Evolutionary conservation across 2,113 vertebrate genomes (phyloP).

Genomic region (Pituophis catenifer): DNA sequence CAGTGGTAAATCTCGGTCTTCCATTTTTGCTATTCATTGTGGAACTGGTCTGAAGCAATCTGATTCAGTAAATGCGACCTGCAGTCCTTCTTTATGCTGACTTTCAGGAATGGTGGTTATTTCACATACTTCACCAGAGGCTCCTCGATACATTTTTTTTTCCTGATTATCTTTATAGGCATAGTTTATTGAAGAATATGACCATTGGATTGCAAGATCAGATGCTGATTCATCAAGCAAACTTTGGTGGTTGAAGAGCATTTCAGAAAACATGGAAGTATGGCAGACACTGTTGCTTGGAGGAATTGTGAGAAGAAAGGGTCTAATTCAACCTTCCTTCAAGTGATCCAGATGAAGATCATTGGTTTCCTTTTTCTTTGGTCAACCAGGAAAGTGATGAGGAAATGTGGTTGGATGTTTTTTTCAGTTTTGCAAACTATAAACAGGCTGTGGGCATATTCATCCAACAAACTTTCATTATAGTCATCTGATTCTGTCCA

Average conservation of each 20-base stretch:
- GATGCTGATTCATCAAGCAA: neutral
- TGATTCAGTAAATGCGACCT: neutral
- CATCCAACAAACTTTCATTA: neutral
- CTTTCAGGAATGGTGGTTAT: neutral
- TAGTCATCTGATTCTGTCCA: neutral
- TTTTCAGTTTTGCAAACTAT: neutral
- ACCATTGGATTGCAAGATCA: neutral
- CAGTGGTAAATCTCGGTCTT: neutral
- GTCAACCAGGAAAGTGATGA: neutral
- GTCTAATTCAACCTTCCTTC: neutral
- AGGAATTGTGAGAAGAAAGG: neutral
- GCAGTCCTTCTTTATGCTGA: neutral
- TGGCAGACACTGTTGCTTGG: neutral
- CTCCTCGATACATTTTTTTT: neutral
- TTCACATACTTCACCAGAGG: neutral
- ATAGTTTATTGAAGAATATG: neutral
- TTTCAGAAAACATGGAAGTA: neutral
- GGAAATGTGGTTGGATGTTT: neutral
- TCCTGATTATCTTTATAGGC: neutral
- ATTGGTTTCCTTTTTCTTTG: neutral
- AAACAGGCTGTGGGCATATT: neutral
- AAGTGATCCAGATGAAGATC: neutral
- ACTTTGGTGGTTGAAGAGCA: neutral
- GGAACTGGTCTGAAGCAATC: neutral
- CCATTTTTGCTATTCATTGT: neutral